Percentiles rank a stretch among this genome's conserved stretches.
These are phyloP conservation scores for Pithys albifrons DNA, from an alignment of 2,113 vertebrate species.

Conservation along the genomic window DNA sequence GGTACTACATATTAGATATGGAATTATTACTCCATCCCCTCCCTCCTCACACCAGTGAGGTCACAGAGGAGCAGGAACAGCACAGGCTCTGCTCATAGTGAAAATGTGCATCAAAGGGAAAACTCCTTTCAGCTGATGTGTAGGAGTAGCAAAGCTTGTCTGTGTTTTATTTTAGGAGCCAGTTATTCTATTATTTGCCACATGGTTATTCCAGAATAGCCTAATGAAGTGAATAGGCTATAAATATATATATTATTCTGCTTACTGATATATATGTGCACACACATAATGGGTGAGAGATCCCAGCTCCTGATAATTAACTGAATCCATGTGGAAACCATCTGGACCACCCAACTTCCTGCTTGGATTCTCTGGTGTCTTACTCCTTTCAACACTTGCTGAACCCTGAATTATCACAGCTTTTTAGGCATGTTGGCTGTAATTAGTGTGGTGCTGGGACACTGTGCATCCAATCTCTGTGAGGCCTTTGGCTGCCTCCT, in stretches of 20 bases:
- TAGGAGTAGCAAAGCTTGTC: neutral
- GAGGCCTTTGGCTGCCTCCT: neutral
- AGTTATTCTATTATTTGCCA: neutral
- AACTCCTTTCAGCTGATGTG: neutral
- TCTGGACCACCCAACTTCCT: slow-evolving; percentile 16
- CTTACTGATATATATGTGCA: neutral
- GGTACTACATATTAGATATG: neutral
- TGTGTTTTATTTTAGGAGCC: neutral
- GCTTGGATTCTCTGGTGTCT: neutral
- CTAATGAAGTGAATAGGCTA: neutral
- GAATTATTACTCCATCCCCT: neutral
- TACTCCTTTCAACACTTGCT: neutral
- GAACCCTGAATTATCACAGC: neutral
- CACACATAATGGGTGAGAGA: neutral
- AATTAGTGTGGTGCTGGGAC: neutral
- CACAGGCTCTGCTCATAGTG: neutral
- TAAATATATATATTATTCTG: neutral
- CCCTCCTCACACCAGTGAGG: neutral
- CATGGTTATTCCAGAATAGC: neutral
- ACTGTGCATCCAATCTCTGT: neutral
- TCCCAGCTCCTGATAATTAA: neutral
- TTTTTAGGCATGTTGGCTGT: neutral
- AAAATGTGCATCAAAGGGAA: neutral
- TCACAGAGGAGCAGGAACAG: neutral
- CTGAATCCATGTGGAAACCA: neutral